phyloP scores from a whole-genome alignment of 2,113 vertebrate species.

The Heliornis fulica region DNA sequence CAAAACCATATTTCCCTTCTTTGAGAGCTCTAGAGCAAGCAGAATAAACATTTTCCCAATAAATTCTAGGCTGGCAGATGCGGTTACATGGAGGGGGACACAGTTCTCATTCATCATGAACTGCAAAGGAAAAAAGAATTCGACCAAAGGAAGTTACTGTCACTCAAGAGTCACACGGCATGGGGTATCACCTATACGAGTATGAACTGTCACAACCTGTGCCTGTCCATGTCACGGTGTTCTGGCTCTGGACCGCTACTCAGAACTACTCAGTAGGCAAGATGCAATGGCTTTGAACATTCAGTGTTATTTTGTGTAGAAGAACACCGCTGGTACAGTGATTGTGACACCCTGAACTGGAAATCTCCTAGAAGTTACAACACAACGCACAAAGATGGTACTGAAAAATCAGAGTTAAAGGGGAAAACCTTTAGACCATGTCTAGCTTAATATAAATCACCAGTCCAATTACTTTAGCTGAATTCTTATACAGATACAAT shows the following conservation, averaged over 20 bases:
- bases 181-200: rapidly evolving
- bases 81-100: not conserved
- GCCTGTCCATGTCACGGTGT: rapidly evolving
- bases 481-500: not conserved
- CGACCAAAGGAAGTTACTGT: not conserved
- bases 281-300: not conserved
- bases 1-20: not conserved
- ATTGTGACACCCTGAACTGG: not conserved
- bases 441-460: not conserved
- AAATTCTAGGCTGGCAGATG: not conserved
- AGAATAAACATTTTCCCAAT: not conserved
- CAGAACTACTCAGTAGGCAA: not conserved
- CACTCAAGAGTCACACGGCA: not conserved
- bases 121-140: not conserved
- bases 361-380: not conserved
- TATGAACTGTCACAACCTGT: not conserved
- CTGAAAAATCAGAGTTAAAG: not conserved
- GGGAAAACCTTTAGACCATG: not conserved
- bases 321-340: not conserved
- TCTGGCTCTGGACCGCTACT: not conserved
- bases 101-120: not conserved
- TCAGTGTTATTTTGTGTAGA: not conserved
- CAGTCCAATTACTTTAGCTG: not conserved
- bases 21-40: not conserved
- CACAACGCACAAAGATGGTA: not conserved